Base-by-base conservation (phyloP, 2,113 vertebrate genomes). In the Indicator maculatus region DNA sequence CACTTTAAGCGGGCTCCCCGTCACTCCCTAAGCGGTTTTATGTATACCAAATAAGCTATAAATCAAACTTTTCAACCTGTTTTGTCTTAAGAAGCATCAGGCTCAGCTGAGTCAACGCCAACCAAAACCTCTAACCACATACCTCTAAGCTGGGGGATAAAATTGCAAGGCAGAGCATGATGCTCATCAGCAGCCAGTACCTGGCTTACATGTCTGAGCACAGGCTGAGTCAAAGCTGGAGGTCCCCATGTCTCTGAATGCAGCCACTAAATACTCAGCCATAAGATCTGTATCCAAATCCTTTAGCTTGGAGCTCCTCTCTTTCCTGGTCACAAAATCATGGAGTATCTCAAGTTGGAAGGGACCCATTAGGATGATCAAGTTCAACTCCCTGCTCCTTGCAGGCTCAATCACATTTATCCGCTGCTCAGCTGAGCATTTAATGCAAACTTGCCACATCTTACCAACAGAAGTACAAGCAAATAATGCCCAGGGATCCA, bases 321-420 rank as follows among this genome's bases (percentile, higher is more conserved):
- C 11, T 6, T 53, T 56, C 30, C 26, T 50, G 55, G 23, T 39
- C 28, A 36, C 0, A 0, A 4, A 44, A 44, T 16, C 41, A 44
- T 44, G 41, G 41, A 44, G 41, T 44, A 44, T 44, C 41, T 16
- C 16, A 44, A 44, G 41, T 44, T 44, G 41, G 41, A 44, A 44
- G 41, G 41, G 41, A 44, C 41, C 41, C 41, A 44, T 44, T 44
- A 44, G 15, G 41, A 44, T 44, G 41, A 44, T 44, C 41, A 44
- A 44, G 41, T 44, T 44, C 41, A 44, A 44, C 41, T 44, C 41
- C 15, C 41, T 44, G 41, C 41, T 44, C 15, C 41, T 44, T 15
- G 41, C 41, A 44, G 41, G 41, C 41, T 44, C 41, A 44, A 16
- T 44, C 15, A 15, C 41, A 44, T 16, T 80, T 55, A 59, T 3